Base-by-base conservation (phyloP, 1,140 invertebrate species). In the Aphis craccivora region DNA sequence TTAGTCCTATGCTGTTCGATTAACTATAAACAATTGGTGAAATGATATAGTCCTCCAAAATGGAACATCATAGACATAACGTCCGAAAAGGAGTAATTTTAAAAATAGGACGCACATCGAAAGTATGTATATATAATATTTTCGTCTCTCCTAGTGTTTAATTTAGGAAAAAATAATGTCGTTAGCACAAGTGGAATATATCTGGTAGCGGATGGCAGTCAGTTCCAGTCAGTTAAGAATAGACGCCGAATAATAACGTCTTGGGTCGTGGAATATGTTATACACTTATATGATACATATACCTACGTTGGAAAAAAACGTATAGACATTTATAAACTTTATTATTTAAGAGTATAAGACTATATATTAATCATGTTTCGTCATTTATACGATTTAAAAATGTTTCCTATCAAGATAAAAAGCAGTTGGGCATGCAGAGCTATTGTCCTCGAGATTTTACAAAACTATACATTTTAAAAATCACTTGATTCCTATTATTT, bases 151-250 rank as follows among this genome's bases (percentile, higher is more conserved):
- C 20, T 81, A 37, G 81, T 23, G 81, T 83, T 83, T 83, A 9
- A 83, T 37, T 83, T 83, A 37, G 37, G 37, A 83, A 1, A 40
- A 35, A 76, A 40, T 40, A 40, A 37, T 40, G 81, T 83, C 81
- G 81, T 83, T 40, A 40, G 37, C 37, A 76, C 60, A 23, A 83
- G 35, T n/a, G n/a, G 22, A 37, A 83, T 83, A 60, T 20, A 37
- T 83, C n/a, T 23, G 81, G 76, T 40, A 35, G 22, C 7, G 81
- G 8, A 40, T 37, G 23, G 81, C 81, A 8, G 37, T 40, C 2
- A 35, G 81, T 83, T 83, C 81, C 81, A 23, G 81, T 35, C 37
- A 35, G 81, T 83, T 83, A 83, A 83, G 37, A 83, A 83, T 83
- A 83, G 81, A 83, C 37, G 81, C 81, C 37, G 6, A 37, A 37